Evolutionary conservation across 2,888 invertebrate genomes (phyloP).

Genomic region (Parnassius glacialis): DNA sequence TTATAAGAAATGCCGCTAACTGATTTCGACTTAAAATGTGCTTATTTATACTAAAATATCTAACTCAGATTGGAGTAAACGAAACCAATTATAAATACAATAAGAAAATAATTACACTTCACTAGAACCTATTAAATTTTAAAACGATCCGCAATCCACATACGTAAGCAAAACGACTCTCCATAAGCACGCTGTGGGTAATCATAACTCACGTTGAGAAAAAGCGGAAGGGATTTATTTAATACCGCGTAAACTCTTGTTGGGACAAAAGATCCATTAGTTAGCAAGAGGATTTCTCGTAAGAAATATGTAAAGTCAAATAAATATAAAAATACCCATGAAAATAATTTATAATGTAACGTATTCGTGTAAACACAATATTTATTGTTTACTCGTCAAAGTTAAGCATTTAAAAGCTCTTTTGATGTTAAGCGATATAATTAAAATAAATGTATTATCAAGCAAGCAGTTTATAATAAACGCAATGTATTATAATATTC

Average conservation of each 20-base stretch:
- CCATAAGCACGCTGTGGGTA: conserved; percentile 23
- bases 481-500: too few relatives aligned
- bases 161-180: conserved; percentile 18
- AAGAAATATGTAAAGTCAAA: conserved; percentile 18
- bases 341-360: too few relatives aligned
- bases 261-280: conserved; percentile 27
- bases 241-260: conserved; percentile 27
- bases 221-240: conserved; percentile 27
- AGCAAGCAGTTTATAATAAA: too few relatives aligned
- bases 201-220: conserved; percentile 25
- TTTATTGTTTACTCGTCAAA: too few relatives aligned
- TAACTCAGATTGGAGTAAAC: too few relatives aligned
- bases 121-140: conserved; percentile 10
- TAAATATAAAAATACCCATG: conserved; percentile 7
- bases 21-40: too few relatives aligned
- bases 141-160: conserved; percentile 18
- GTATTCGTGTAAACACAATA: too few relatives aligned
- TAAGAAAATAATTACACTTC: background rate
- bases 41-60: too few relatives aligned
- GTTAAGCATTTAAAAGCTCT: too few relatives aligned
- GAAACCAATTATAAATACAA: conserved; percentile 6
- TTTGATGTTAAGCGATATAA: too few relatives aligned
- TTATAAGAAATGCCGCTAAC: too few relatives aligned
- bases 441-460: too few relatives aligned
- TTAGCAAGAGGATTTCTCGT: conserved; percentile 25